These are phyloP conservation scores for Samia ricini DNA, from an alignment of 1,140 invertebrate genomes.

Conservation along the genomic window DNA sequence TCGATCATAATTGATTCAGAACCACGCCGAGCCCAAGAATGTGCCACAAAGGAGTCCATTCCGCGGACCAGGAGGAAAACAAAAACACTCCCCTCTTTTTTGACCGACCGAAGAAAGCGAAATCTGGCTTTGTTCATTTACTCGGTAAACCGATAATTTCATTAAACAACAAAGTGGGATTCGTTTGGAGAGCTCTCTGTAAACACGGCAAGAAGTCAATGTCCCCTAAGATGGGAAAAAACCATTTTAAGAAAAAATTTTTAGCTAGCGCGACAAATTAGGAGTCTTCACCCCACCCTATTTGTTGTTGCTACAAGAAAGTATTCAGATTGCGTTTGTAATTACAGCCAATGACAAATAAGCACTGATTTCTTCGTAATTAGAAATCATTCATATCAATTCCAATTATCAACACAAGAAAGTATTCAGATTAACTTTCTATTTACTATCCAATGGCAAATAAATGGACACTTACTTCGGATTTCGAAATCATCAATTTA, in stretches of 20 bases:
- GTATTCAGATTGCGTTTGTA: constrained; percentile 12
- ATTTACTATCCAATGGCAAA: too few relatives aligned
- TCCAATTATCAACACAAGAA: not conserved
- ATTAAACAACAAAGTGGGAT: constrained; percentile 76
- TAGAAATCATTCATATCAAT: not conserved
- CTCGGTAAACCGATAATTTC: constrained; percentile 77
- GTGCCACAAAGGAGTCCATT: constrained; percentile 66
- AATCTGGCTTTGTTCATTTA: constrained; percentile 77
- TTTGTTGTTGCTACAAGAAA: constrained; percentile 15
- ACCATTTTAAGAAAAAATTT: constrained; percentile 73
- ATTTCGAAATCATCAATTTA: too few relatives aligned
- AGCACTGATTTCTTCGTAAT: not conserved
- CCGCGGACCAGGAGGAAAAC: constrained; percentile 65
- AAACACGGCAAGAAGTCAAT: constrained; percentile 75
- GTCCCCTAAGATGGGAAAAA: constrained; percentile 72
- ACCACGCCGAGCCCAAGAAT: constrained; percentile 44
- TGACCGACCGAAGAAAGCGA: constrained; percentile 64
- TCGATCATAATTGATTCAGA: constrained; percentile 77
- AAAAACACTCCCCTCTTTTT: constrained; percentile 74
- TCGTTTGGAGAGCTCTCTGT: constrained; percentile 58
- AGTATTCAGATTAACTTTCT: too few relatives aligned
- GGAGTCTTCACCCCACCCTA: constrained; percentile 47
- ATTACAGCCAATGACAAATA: constrained; percentile 3
- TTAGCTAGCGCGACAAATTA: constrained; percentile 55
- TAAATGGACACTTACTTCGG: too few relatives aligned